Evolutionary conservation across 2,797 vertebrate genomes (phyloP), one percentile per base, ranked within the genome.

Genomic region (Sphenopsis melanotis): DNA sequence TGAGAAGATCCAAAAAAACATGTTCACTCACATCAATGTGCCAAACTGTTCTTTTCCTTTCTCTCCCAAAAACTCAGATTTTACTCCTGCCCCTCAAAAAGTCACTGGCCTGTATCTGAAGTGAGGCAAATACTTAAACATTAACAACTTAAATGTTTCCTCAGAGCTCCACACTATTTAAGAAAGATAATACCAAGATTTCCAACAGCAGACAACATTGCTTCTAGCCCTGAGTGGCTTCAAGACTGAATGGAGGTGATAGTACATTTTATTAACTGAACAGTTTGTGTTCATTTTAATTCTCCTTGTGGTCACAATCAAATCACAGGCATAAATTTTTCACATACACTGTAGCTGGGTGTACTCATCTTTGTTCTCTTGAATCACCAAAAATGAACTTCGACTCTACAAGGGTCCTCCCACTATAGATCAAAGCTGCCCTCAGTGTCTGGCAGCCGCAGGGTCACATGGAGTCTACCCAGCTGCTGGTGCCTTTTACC

Each of bases 401-500:
- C 7, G 16, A 32, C 72, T 71, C 79, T 11, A 16, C 4, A 1
- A 49, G 70, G 39, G 11, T 49, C 12, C 34, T 83, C 55, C 42
- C 53, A 23, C 72, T 15, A 71, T 0, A 89, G 79, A 93, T 63
- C 61, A 94, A 87, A 95, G 90, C 49, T 11, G 42, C 56, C 49
- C 39, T 34, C 50, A 3, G 72, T 4, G 42, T 41, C 53, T 15
- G 56, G 34, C 2, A 0, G 49, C 42, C 52, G 34, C 20, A 26
- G 74, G 29, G 55, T 93, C 57, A 90, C 46, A 42, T 1, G 47
- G 3, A 68, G 36, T 44, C 84, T 79, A 39, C 66, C 20, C 79
- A 82, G 84, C 76, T 86, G 89, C 87, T 68, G 27, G 66, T 65
- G 89, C 91, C 76, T 64, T 94, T 93, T 83, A 94, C 90, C 72